Evolutionary conservation across 2,888 invertebrate species (phyloP), one percentile per base, ranked within the genome.

Genomic region (Gasteruption jaculator): DNA sequence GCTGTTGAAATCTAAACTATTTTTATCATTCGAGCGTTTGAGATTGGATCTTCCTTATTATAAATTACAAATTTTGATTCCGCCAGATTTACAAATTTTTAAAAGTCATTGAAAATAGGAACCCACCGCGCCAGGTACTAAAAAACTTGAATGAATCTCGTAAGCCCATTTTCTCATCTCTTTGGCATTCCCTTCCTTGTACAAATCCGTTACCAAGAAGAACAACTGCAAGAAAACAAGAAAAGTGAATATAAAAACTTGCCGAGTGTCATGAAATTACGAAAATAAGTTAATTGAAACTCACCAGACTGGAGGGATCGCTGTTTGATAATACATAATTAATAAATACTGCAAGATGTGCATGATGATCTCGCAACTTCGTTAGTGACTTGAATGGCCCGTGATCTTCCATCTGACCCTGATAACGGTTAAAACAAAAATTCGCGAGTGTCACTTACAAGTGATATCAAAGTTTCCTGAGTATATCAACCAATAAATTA

Each of bases 151-250:
- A 74, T 94, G 93, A 64, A 97, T 93, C 78, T 99, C 97, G 75
- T 96, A 97, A 3, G 96, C 96, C 96, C 97, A 99, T 69, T 94
- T 91, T 41, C 91, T 82, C 81, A 96, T 87, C 63, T 97, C 94
- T 73, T 90, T 87, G 39, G 82, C 77, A 54, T 83, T 84, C 36
- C 90, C 91, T 58, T 85, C 80, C 63, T 90, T 89, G 74, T 90
- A 96, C 39, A 87, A 77, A 68, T 93, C 91, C 48, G 95, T 91
- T 63, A 97, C 82, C 54, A 96, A 79, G 71, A 95, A 91, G 74
- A 99, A 87, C 50, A 85, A 74, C 81, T 79, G 63, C 6, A 72
- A 73, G 49, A 48, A 52, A 34, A 47, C 11, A 30, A 34, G 39
- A 43, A 16, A 46, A n/a, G 27, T 22, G 38, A 37, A 35, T 31